Evolutionary conservation across 2,113 vertebrate species (phyloP), one percentile per base, ranked within the genome.

Genomic region (Glaucomys volans): DNA sequence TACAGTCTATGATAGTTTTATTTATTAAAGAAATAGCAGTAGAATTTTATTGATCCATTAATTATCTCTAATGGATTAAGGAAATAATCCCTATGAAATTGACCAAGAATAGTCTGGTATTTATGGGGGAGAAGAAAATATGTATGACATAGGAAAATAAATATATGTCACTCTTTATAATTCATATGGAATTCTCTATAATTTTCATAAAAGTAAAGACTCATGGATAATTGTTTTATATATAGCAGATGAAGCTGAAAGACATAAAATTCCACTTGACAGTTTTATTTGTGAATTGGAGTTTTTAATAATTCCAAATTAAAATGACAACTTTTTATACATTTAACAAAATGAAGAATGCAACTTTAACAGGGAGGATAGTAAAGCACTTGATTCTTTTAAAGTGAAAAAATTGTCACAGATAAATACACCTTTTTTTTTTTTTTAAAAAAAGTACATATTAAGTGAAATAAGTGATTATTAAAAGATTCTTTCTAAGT

Each of bases 231-330:
- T 81, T 87, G 3, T 87, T 88, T 75, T 91, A 24, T 47, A 84
- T 37, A 22, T 28, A 40, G 44, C 14, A 69, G 30, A 16, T 72
- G 13, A 88, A 91, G 7, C 18, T 13, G 12, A 26, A 77, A 37
- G 14, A 52, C 17, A 44, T 35, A 91, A 50, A 82, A 52, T 87
- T 83, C 28, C 30, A 85, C 42, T 83, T 47, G 72, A 26, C 2
- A 57, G 75, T 87, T 92, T 52, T 74, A 86, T 89, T 76, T 93
- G 35, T 72, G 8, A 95, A 82, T 37, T 95, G 79, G 2, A 89
- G 3, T 14, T 59, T 97, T 62, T n/a, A 84, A n/a, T 72, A 77
- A 62, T 74, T 69, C 26, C 44, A 47, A 47, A 44, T 7, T 69
- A 71, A 57, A 90, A 52, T 18, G 57, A 80, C 24, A 52, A 72